A percentile compares a stretch with the other conserved stretches of the same genome.
These are phyloP conservation scores for Clavelina lepadiformis DNA, from an alignment of 23 tunicate genomes.

Conservation along the genomic window DNA sequence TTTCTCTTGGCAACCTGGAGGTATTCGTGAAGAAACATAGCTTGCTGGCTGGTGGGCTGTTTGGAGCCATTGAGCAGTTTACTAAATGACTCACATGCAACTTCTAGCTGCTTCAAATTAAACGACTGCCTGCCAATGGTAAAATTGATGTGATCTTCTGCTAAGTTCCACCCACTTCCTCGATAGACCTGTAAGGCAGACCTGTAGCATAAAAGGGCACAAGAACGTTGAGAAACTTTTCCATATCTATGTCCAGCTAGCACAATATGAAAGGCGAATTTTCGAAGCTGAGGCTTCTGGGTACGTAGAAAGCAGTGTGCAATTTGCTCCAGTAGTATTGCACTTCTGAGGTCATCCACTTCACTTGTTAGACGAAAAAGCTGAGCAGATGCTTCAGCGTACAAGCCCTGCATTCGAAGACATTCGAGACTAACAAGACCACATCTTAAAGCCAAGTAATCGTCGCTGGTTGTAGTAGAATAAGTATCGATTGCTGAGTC, in stretches of 20 bases:
- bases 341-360: conserved; percentile 67
- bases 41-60: conserved; percentile 64
- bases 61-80: conserved; percentile 42
- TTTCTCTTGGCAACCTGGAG: conserved; percentile 34
- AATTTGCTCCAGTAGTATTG: conserved; percentile 79
- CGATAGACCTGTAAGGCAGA: conserved; percentile 65
- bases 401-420: conserved; percentile 50
- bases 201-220: conserved; percentile 62
- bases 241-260: conserved; percentile 90
- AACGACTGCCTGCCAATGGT: conserved; percentile 60
- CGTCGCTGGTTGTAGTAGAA: conserved; percentile 29
- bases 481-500: conserved; percentile 80
- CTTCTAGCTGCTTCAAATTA: conserved; percentile 29
- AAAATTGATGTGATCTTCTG: conserved; percentile 70
- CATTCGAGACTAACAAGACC: conserved; percentile 75
- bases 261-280: conserved; percentile 71
- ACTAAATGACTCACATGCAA: conserved; percentile 44
- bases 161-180: conserved; percentile 54
- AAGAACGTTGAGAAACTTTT: conserved; percentile 39
- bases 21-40: conserved; percentile 59
- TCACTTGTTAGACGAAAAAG: conserved; percentile 43
- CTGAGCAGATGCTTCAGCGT: conserved; percentile 67
- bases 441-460: conserved; percentile 63
- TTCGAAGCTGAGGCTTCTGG: conserved; percentile 53
- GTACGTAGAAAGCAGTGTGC: conserved; percentile 64